Conservation (phyloP, 2,113 vertebrate species). For the Tautogolabrus adspersus region DNA sequence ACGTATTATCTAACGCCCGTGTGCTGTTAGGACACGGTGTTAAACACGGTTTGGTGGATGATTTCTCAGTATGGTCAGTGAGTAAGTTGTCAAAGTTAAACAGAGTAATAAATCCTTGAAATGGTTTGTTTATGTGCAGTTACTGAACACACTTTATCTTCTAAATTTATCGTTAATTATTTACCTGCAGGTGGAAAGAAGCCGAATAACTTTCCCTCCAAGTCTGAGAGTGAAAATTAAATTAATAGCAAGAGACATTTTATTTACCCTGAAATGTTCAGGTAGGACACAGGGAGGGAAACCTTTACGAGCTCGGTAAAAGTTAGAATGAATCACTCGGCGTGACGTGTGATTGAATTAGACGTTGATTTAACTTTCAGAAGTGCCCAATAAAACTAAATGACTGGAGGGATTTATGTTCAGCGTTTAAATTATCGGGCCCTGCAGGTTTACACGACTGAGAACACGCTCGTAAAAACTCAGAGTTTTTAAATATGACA, state of each 20-base stretch:
- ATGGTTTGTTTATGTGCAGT: no score
- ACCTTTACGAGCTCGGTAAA: conserved; percentile 47
- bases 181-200: conserved; percentile 23
- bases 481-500: conserved; percentile 52
- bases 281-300: conserved; percentile 30
- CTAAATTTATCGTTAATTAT: not conserved
- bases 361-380: conserved; percentile 71
- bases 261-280: conserved; percentile 53
- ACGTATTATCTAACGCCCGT: no score
- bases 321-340: conserved; percentile 46
- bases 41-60: no score
- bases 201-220: not conserved
- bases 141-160: no score
- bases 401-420: conserved; percentile 68
- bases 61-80: no score
- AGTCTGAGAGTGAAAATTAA: no score
- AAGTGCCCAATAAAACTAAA: conserved; percentile 75
- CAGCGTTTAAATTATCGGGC: conserved; percentile 66
- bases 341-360: conserved; percentile 56
- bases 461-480: conserved; percentile 66
- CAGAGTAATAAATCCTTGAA: no score
- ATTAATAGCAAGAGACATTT: conserved; percentile 56
- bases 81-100: no score
- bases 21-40: no score
- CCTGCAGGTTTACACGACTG: conserved; percentile 67